A percentile compares a stretch with the other conserved stretches of the same genome.
Evolutionary conservation across 2,888 invertebrate species (phyloP).

Genomic region (Acleris cristana): DNA sequence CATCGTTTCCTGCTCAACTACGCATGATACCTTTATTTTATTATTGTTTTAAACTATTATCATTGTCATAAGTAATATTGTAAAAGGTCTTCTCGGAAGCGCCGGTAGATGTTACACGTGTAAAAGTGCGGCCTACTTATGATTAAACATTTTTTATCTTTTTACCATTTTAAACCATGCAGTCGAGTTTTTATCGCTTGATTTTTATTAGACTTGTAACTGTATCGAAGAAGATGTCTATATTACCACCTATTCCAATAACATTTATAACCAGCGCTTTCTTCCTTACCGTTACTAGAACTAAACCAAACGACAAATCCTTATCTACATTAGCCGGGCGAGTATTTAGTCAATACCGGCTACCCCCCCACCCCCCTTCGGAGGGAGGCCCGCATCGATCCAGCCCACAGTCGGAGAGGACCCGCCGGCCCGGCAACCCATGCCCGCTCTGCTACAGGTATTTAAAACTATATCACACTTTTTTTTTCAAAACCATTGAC

Average conservation of each 20-base stretch:
- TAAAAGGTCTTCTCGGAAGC: no score
- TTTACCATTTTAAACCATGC: no score
- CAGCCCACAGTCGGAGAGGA: slow-evolving; percentile 33
- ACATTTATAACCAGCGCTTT: not conserved
- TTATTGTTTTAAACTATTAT: no score
- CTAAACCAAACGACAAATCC: slow-evolving; percentile 23
- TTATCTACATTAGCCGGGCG: slow-evolving; percentile 34
- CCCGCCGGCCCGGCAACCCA: slow-evolving; percentile 34
- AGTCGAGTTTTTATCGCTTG: no score
- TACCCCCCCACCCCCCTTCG: slow-evolving; percentile 6
- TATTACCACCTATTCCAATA: not conserved
- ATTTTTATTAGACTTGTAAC: no score
- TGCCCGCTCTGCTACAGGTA: slow-evolving; percentile 25
- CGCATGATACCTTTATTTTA: no score
- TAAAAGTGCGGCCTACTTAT: no score
- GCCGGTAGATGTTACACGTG: no score
- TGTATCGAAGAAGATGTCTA: no score
- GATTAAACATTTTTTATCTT: no score
- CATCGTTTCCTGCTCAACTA: no score
- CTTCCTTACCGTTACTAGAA: slow-evolving; percentile 1
- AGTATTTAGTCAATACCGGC: slow-evolving; percentile 36
- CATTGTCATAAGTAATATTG: no score
- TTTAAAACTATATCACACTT: not conserved
- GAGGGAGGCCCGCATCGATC: slow-evolving; percentile 38
- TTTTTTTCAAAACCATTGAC: not conserved